A percentile compares a stretch with the other conserved stretches of the same genome.
Conservation (phyloP, 2,797 vertebrate genomes). For the Coendou prehensilis region DNA sequence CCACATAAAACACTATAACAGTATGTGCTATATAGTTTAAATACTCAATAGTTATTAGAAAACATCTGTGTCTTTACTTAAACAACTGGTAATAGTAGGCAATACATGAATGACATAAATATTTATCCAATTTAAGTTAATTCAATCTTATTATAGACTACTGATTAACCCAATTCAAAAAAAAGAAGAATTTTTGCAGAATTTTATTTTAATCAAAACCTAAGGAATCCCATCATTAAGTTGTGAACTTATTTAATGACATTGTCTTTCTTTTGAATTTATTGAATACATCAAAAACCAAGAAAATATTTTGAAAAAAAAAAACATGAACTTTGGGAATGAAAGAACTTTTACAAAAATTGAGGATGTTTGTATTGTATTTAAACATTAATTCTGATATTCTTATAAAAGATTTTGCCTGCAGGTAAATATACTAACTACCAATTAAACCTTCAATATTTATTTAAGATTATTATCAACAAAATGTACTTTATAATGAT, state of each 20-base stretch:
- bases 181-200: neutral
- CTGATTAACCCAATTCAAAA: neutral
- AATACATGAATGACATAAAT: neutral
- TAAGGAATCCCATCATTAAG: neutral
- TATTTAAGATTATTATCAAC: slow-evolving; percentile 45
- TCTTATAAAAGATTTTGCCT: neutral
- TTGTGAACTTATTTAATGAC: neutral
- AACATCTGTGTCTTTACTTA: neutral
- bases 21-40: neutral
- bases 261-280: slow-evolving; percentile 12
- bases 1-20: neutral
- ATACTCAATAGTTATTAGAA: neutral
- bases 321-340: neutral
- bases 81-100: neutral
- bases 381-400: slow-evolving; percentile 40
- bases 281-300: neutral
- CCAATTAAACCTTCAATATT: neutral
- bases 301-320: neutral
- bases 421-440: neutral
- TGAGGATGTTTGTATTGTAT: neutral
- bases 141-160: neutral
- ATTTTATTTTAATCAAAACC: neutral
- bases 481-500: neutral
- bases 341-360: neutral
- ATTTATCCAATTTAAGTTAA: neutral